Evolutionary conservation across 2,888 invertebrate species (phyloP), one percentile per base, ranked within the genome.

Genomic region (Dione juno): DNA sequence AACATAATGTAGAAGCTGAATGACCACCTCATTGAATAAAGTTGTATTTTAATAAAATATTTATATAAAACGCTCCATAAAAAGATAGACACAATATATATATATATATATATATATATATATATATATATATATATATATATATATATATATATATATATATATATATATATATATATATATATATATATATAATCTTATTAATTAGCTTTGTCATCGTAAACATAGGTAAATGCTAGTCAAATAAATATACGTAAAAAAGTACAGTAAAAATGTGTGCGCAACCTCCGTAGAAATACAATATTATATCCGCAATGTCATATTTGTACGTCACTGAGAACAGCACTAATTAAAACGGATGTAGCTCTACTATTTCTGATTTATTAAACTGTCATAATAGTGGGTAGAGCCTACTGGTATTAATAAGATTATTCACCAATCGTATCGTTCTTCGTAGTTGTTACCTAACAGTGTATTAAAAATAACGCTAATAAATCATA

Each of bases 311-410:
- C 86, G 85, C 81, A 81, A 84, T 80, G 74, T 77, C 74, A 78
- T 72, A 75, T 75, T 67, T 70, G 71, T 67, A 75, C 78, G 79
- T 80, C 77, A 79, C 50, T 74, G 78, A 80, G 80, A 37, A 64
- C 79, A 78, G 43, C 64, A 71, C 72, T 88, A 86, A 90, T 90
- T 82, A 85, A 90, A 90, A 89, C 91, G 91, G 91, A 92, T 92
- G 84, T 88, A 73, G 84, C 80, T 82, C 78, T 79, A 88, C 83
- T 76, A 85, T 86, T 84, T 82, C 81, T 86, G 86, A 88, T 87
- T 88, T 87, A 89, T 88, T 76, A 65, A 63, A 72, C 66, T 66
- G 57, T 66, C 40, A 77, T 68, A 72, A 69, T 61, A 76, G 86
- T 90, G 85, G 89, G 88, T 82, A 88, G 84, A 78, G 80, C 75